phyloP scores from a whole-genome alignment of 2,113 vertebrate species.

The Vulpes ferrilata region DNA sequence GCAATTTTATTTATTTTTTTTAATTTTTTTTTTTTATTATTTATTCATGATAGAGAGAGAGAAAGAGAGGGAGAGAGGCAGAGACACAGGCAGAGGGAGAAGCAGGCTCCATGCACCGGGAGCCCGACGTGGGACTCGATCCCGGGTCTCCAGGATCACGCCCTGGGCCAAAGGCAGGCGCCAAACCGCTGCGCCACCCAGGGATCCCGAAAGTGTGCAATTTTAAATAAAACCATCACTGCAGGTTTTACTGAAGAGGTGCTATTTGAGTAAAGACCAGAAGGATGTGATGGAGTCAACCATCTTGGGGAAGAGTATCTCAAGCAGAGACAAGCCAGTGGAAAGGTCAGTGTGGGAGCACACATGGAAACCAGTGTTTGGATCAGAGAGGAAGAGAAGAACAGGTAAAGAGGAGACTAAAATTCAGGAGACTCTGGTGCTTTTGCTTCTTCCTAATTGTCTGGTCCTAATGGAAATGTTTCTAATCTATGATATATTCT shows the following conservation, averaged over 20 bases:
- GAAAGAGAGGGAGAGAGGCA: too few relatives aligned
- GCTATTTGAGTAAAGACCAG: not conserved
- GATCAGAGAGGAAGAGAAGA: not conserved
- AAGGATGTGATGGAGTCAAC: not conserved
- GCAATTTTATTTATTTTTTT: not conserved
- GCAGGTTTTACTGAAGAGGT: not conserved
- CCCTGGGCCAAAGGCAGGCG: too few relatives aligned
- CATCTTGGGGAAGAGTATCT: not conserved
- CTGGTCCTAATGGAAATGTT: constrained; percentile 13
- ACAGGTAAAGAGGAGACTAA: not conserved
- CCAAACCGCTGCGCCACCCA: too few relatives aligned
- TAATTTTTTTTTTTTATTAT: too few relatives aligned
- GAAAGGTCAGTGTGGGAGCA: not conserved
- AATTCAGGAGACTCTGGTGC: not conserved
- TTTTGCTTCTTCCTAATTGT: not conserved
- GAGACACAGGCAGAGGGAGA: too few relatives aligned
- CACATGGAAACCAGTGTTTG: not conserved
- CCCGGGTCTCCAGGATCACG: too few relatives aligned
- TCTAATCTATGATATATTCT: constrained; percentile 3
- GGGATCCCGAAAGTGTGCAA: not conserved
- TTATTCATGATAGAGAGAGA: too few relatives aligned
- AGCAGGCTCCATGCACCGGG: too few relatives aligned
- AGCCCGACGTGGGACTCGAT: too few relatives aligned
- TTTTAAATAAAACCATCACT: constrained; percentile 19
- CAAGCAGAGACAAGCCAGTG: not conserved